phyloP scores from a whole-genome alignment of 2,888 invertebrate species.

The Nudaria mundana region DNA sequence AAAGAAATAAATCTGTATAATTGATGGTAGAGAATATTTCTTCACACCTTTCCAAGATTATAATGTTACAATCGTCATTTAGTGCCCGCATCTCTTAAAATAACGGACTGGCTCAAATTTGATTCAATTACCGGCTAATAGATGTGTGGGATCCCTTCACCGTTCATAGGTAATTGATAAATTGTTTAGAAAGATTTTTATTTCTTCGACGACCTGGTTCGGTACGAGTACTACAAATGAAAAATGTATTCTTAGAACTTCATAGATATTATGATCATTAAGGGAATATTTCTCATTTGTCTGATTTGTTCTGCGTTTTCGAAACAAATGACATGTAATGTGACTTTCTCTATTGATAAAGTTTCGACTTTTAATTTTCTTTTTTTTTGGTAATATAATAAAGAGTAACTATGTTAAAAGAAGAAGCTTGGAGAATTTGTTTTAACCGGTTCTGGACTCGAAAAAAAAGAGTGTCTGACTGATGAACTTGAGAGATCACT shows the following conservation, averaged over 20 bases:
- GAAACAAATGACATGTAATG: constrained; percentile 10
- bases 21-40: neutral
- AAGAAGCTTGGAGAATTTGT: too few species aligned
- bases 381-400: neutral
- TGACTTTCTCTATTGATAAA: constrained; percentile 28
- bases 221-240: constrained; percentile 14
- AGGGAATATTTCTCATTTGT: constrained; percentile 16
- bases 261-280: constrained; percentile 20
- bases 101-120: constrained; percentile 4
- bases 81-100: neutral
- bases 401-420: too few species aligned
- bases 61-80: neutral
- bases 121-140: constrained; percentile 6
- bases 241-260: constrained; percentile 12
- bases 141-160: constrained; percentile 25
- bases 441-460: too few species aligned
- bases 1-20: neutral
- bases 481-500: too few species aligned
- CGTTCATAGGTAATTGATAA: constrained; percentile 22
- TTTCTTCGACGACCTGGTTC: constrained; percentile 12
- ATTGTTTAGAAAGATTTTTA: constrained; percentile 20
- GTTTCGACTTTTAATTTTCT: constrained; percentile 11
- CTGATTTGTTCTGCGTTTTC: constrained; percentile 13
- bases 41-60: constrained; percentile 1
- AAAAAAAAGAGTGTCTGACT: too few species aligned